Conservation (phyloP, 2,797 vertebrate species). For the Dallia pectoralis region DNA sequence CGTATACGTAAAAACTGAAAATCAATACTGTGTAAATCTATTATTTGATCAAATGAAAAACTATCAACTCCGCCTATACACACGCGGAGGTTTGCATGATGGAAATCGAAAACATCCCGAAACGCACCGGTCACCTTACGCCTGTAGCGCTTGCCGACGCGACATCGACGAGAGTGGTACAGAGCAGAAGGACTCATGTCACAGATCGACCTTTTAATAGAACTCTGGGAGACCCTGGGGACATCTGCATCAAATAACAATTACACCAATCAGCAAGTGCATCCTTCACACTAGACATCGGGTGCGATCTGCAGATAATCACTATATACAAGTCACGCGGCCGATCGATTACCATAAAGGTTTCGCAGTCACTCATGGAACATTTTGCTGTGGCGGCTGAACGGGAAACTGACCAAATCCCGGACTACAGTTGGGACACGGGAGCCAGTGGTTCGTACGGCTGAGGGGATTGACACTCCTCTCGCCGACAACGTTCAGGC, state of each 20-base stretch:
- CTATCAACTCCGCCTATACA: slow-evolving; percentile 43
- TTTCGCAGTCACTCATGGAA: not conserved
- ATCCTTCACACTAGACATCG: slow-evolving; percentile 16
- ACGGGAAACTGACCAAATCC: slow-evolving; percentile 16
- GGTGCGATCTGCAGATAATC: not conserved
- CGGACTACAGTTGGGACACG: not conserved
- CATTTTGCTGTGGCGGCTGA: slow-evolving; percentile 30
- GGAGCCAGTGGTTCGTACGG: not conserved
- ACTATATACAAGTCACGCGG: not conserved
- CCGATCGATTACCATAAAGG: not conserved
- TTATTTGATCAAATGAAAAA: slow-evolving; percentile 41
- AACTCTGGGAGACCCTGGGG: slow-evolving; percentile 40
- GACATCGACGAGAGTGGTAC: slow-evolving; percentile 67
- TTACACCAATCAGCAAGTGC: slow-evolving; percentile 25
- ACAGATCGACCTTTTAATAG: slow-evolving; percentile 34
- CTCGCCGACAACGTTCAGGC: not conserved
- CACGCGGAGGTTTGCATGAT: slow-evolving; percentile 53
- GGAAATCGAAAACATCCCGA: slow-evolving; percentile 46
- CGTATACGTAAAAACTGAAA: slow-evolving; percentile 51
- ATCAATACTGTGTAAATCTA: slow-evolving; percentile 56
- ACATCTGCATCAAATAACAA: slow-evolving; percentile 30
- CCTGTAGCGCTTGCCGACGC: slow-evolving; percentile 47
- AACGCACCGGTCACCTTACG: slow-evolving; percentile 59
- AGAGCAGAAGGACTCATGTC: slow-evolving; percentile 52
- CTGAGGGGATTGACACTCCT: slow-evolving; percentile 12